These are phyloP conservation scores for Alethe castanea DNA, from an alignment of 2,113 vertebrate species.

Conservation along the genomic window DNA sequence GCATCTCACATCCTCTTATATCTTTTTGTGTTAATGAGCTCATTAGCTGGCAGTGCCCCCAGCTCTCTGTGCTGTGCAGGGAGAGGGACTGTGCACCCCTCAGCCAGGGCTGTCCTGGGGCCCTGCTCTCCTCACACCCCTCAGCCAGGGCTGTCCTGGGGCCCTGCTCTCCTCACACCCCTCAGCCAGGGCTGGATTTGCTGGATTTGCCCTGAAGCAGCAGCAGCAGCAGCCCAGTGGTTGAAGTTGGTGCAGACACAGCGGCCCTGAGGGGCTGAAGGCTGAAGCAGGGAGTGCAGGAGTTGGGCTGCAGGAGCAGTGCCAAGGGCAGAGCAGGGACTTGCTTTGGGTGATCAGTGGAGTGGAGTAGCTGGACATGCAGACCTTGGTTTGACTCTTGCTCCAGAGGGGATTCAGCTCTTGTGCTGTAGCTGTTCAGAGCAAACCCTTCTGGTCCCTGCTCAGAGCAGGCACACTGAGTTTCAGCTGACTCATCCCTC, in stretches of 20 bases:
- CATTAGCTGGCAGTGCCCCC: background rate
- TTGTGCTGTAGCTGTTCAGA: background rate
- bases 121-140: background rate
- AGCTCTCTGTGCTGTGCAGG: background rate
- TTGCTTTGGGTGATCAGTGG: background rate
- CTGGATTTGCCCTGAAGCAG: background rate
- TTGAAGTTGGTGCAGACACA: background rate
- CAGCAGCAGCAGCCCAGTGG: background rate
- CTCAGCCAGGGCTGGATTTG: background rate
- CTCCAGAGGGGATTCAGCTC: background rate
- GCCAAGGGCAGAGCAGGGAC: background rate
- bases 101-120: background rate
- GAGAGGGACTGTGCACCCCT: background rate
- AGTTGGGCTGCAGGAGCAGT: background rate
- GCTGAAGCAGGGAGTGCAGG: background rate
- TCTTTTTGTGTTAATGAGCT: background rate
- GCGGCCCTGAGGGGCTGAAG: background rate
- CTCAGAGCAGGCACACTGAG: background rate
- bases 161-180: background rate
- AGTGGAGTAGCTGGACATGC: background rate
- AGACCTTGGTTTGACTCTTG: background rate
- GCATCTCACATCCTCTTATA: rapidly evolving
- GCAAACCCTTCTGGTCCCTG: background rate
- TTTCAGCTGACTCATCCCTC: background rate
- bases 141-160: background rate